Percentiles rank a stretch among this genome's conserved stretches.
These are phyloP conservation scores for Oreochromis mossambicus DNA, from an alignment of 2,797 vertebrate genomes.

Conservation along the genomic window DNA sequence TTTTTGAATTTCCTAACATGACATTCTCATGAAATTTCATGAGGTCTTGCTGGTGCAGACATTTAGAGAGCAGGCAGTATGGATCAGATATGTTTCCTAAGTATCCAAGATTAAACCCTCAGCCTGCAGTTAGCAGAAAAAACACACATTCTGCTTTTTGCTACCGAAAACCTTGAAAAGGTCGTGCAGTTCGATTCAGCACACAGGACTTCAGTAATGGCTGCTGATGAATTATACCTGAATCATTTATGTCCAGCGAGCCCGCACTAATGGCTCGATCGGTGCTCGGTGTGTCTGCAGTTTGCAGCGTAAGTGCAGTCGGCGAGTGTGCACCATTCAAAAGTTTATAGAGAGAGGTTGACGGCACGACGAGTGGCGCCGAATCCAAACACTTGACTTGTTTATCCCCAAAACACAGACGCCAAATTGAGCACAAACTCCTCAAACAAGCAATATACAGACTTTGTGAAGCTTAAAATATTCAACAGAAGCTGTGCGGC, in stretches of 20 bases:
- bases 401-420: not conserved
- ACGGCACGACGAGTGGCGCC: not conserved
- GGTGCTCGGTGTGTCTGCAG: not conserved
- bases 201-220: not conserved
- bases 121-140: not conserved
- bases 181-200: not conserved
- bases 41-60: not conserved
- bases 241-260: not conserved
- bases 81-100: not conserved
- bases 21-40: not conserved
- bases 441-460: constrained; percentile 7
- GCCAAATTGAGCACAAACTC: not conserved
- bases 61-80: not conserved
- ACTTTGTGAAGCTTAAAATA: constrained; percentile 19
- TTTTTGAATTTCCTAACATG: not conserved
- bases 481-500: not conserved
- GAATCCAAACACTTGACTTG: not conserved
- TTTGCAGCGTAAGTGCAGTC: not conserved
- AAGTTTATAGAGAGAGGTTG: not conserved
- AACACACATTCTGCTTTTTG: not conserved
- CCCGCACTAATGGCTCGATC: not conserved
- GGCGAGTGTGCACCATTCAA: no score
- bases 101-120: not conserved
- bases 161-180: not conserved
- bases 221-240: not conserved